Conservation (phyloP, 2,113 vertebrate genomes). For the Rhinopomastus cyanomelas region DNA sequence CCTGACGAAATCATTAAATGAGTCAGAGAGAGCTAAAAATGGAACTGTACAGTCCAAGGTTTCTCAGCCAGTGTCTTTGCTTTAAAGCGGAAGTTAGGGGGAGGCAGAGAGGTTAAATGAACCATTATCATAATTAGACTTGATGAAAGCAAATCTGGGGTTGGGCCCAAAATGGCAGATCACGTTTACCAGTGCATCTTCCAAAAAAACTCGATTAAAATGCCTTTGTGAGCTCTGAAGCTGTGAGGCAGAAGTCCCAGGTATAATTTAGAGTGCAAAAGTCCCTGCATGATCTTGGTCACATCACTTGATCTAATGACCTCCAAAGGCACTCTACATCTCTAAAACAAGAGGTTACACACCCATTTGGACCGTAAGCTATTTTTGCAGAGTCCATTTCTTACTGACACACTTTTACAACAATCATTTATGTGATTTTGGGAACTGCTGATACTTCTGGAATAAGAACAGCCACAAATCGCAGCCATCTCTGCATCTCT, state of each 20-base stretch:
- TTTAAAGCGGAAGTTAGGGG: conserved; percentile 53
- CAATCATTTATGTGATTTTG: neutral
- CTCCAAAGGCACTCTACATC: conserved; percentile 13
- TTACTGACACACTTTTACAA: conserved; percentile 18
- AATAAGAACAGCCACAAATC: conserved; percentile 22
- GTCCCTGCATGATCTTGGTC: conserved; percentile 26
- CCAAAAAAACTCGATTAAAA: conserved; percentile 50
- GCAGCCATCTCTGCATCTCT: conserved; percentile 17
- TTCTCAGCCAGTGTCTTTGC: conserved; percentile 43
- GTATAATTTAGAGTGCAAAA: conserved; percentile 38
- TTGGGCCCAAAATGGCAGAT: conserved; percentile 65
- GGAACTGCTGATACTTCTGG: conserved; percentile 38
- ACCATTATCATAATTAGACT: conserved; percentile 66
- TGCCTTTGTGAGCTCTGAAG: conserved; percentile 17
- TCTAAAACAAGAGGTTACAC: conserved; percentile 30
- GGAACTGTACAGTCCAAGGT: conserved; percentile 55
- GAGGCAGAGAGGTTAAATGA: conserved; percentile 65
- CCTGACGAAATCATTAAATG: conserved; percentile 53
- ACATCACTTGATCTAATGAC: conserved; percentile 35
- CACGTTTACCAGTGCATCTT: conserved; percentile 15
- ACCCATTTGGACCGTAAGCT: neutral
- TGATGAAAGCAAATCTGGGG: conserved; percentile 63
- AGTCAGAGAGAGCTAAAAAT: conserved; percentile 66
- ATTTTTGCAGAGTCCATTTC: conserved; percentile 25
- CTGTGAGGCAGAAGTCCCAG: conserved; percentile 4